These are phyloP conservation scores for Nyctalus aviator DNA, from an alignment of 2,797 vertebrate genomes.

Conservation along the genomic window DNA sequence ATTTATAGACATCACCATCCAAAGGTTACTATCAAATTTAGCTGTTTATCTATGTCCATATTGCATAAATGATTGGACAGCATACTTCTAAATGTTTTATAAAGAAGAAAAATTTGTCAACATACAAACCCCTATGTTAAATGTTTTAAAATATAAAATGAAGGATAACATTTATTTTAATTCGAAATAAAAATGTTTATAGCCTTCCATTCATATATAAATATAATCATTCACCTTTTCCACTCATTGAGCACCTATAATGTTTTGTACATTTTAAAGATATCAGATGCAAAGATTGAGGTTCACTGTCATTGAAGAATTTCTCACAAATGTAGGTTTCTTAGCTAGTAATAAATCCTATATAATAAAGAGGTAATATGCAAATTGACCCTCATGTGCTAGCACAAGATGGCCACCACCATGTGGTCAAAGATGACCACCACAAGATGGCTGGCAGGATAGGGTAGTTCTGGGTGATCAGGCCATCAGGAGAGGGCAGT, in stretches of 20 bases:
- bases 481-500: too few relatives aligned
- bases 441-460: too few relatives aligned
- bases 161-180: background rate
- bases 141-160: background rate
- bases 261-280: background rate
- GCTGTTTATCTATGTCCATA: background rate
- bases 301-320: background rate
- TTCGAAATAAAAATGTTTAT: background rate
- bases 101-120: background rate
- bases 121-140: background rate
- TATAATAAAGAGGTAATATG: too few relatives aligned
- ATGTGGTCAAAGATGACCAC: too few relatives aligned
- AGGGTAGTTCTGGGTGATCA: too few relatives aligned
- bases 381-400: too few relatives aligned
- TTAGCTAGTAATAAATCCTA: background rate
- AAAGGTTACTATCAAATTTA: background rate
- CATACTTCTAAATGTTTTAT: background rate
- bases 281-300: background rate
- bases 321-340: background rate
- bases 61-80: background rate
- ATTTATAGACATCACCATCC: background rate
- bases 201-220: background rate
- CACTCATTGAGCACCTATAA: background rate
- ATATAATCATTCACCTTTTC: background rate
- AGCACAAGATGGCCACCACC: too few relatives aligned